These are phyloP conservation scores for Linepithema humile DNA, from an alignment of 1,140 invertebrate genomes.

Conservation along the genomic window DNA sequence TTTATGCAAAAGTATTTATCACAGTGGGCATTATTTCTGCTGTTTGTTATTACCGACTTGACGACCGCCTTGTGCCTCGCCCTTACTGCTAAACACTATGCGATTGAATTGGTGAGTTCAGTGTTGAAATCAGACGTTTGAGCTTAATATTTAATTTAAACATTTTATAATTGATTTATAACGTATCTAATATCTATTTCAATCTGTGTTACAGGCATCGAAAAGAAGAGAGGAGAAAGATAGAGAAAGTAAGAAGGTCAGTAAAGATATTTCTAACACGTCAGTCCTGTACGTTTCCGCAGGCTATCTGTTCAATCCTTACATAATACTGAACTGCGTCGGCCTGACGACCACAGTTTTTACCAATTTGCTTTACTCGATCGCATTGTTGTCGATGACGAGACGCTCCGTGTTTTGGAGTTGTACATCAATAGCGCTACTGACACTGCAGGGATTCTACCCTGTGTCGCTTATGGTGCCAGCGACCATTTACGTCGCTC, in stretches of 20 bases:
- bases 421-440: constrained; percentile 89
- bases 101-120: constrained; percentile 86
- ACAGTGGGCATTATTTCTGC: constrained; percentile 84
- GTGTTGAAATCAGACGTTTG: constrained; percentile 30
- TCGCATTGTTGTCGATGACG: constrained; percentile 89
- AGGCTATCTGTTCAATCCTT: constrained; percentile 97
- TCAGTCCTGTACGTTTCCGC: constrained; percentile 88
- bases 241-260: constrained; percentile 33
- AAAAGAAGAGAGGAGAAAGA: constrained; percentile 68
- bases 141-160: background rate
- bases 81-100: constrained; percentile 88
- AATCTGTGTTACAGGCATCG: constrained; percentile 67
- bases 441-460: constrained; percentile 94
- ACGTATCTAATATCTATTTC: background rate
- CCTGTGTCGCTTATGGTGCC: constrained; percentile 94
- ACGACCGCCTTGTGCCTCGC: constrained; percentile 90
- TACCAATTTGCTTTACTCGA: constrained; percentile 92
- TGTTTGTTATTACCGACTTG: constrained; percentile 91
- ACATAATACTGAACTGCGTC: constrained; percentile 95
- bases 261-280: constrained; percentile 57
- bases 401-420: constrained; percentile 87
- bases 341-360: constrained; percentile 96
- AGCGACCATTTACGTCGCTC: constrained; percentile 86
- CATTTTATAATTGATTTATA: background rate
- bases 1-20: constrained; percentile 88